phyloP scores from a whole-genome alignment of 2,797 vertebrate genomes.

The Crocidura indochinensis region DNA sequence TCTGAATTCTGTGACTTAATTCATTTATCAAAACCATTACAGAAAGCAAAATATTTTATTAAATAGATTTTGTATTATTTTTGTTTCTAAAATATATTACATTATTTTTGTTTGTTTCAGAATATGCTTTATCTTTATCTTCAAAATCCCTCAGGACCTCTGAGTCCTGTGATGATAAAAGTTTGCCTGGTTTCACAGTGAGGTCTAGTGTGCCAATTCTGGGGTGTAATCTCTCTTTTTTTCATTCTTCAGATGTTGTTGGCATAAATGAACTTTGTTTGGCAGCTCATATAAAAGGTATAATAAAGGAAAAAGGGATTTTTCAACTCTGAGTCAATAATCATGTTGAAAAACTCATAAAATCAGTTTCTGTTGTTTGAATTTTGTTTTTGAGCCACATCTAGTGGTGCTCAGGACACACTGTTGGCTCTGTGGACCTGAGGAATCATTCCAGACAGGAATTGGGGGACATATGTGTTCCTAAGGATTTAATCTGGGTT shows the following conservation, averaged over 20 bases:
- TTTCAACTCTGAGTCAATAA: constrained; percentile 38
- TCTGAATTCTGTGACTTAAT: not conserved
- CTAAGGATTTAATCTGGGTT: too few relatives aligned
- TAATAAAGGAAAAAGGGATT: not conserved
- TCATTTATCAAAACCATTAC: constrained; percentile 7
- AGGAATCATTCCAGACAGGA: too few relatives aligned
- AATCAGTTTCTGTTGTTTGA: not conserved
- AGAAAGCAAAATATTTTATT: not conserved
- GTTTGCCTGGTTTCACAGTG: not conserved
- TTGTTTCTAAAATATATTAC: not conserved
- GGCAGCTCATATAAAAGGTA: not conserved
- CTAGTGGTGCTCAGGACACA: too few relatives aligned
- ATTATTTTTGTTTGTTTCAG: constrained; percentile 4
- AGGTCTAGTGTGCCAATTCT: constrained; percentile 3
- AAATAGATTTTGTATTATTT: constrained; percentile 36
- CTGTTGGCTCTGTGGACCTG: too few relatives aligned
- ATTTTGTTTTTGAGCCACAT: too few relatives aligned
- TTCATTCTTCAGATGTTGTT: not conserved
- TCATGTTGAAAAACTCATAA: constrained; percentile 16
- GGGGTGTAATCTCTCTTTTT: not conserved
- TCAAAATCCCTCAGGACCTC: not conserved
- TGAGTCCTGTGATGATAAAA: not conserved
- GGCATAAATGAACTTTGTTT: constrained; percentile 8
- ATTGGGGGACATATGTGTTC: too few relatives aligned
- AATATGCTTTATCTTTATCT: not conserved